phyloP scores from a whole-genome alignment of 2,888 invertebrate species.

The Polydrusus pterygomalis region DNA sequence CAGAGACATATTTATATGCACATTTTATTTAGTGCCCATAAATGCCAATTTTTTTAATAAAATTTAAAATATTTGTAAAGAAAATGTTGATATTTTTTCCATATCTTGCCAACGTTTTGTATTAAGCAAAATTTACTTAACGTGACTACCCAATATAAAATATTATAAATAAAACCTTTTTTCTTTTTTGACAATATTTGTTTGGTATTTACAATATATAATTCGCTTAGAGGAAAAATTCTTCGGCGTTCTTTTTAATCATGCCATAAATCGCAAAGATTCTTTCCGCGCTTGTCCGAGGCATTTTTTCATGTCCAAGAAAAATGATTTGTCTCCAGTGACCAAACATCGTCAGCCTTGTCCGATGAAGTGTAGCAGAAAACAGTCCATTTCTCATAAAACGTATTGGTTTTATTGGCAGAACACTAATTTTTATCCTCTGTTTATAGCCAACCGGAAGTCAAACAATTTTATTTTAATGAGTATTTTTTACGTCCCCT shows the following conservation, averaged over 20 bases:
- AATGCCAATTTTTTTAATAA: no score
- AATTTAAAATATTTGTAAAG: no score
- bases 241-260: conserved; percentile 34
- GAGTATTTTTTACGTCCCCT: background rate
- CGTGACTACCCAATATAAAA: background rate
- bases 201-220: conserved; percentile 7
- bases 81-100: no score
- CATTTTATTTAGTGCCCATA: no score
- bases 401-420: conserved; percentile 49
- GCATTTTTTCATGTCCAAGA: conserved; percentile 42
- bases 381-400: conserved; percentile 51
- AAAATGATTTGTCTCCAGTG: conserved; percentile 52
- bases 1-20: no score
- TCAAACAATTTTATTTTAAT: conserved; percentile 26
- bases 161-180: background rate
- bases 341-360: conserved; percentile 49
- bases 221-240: conserved; percentile 19
- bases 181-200: background rate
- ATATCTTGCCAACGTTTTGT: no score
- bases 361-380: conserved; percentile 46
- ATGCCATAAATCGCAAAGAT: conserved; percentile 44
- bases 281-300: conserved; percentile 40
- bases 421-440: conserved; percentile 40
- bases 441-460: conserved; percentile 26
- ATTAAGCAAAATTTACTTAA: no score